Conservation (phyloP, 2,113 vertebrate genomes). For the Nipponia nippon region DNA sequence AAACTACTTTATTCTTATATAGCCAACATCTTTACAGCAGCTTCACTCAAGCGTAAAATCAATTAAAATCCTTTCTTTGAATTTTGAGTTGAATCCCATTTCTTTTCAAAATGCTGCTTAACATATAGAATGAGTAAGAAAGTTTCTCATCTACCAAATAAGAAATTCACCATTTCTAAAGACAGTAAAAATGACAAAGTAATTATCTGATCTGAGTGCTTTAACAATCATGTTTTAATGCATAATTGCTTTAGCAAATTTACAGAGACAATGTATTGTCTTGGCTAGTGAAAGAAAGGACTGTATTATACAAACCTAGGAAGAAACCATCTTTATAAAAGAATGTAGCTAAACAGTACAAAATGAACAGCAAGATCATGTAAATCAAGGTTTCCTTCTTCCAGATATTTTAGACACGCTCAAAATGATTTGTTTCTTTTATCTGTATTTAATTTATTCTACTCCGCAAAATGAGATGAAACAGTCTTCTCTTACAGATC, state of each 20-base stretch:
- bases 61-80: not conserved
- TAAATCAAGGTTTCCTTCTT: not conserved
- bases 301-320: not conserved
- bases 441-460: not conserved
- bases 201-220: not conserved
- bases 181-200: not conserved
- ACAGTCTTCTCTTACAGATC: not conserved
- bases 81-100: not conserved
- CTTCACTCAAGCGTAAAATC: not conserved
- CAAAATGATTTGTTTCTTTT: not conserved
- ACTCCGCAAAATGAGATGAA: not conserved
- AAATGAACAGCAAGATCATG: not conserved
- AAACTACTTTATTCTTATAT: not conserved
- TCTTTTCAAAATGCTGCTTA: not conserved
- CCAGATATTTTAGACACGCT: not conserved
- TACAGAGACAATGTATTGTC: not conserved
- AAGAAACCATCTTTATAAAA: not conserved
- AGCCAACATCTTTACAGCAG: not conserved
- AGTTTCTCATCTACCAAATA: not conserved
- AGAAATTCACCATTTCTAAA: not conserved
- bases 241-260: not conserved
- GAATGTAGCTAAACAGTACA: not conserved
- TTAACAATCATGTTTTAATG: not conserved
- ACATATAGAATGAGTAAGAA: not conserved
- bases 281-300: not conserved